Evolutionary conservation across 2,888 invertebrate species (phyloP).

Genomic region (Cloeon dipterum): DNA sequence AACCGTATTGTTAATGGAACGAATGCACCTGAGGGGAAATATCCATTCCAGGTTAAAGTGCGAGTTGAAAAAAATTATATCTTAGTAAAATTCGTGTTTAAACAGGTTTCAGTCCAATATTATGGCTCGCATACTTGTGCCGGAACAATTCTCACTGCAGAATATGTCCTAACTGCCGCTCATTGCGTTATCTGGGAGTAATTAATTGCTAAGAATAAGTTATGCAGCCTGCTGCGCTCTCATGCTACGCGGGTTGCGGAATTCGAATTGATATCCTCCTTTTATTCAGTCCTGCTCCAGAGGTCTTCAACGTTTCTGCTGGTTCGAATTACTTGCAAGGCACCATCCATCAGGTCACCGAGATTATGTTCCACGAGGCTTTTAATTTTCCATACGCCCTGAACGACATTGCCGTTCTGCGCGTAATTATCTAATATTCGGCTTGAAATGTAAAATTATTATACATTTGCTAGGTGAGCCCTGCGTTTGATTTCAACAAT

Average conservation of each 20-base stretch:
- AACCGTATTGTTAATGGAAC: neutral
- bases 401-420: constrained; percentile 3
- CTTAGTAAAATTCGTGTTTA: too few relatives aligned
- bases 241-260: too few relatives aligned
- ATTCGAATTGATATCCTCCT: too few relatives aligned
- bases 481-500: constrained; percentile 1
- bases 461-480: too few relatives aligned
- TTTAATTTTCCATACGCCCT: constrained; percentile 1
- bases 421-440: too few relatives aligned
- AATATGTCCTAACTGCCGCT: constrained; percentile 7
- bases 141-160: constrained; percentile 6
- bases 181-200: constrained; percentile 6
- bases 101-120: constrained; percentile 6
- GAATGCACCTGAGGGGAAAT: neutral
- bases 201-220: too few relatives aligned
- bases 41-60: neutral
- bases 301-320: neutral
- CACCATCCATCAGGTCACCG: neutral
- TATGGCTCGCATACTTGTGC: constrained; percentile 6
- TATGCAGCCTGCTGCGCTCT: too few relatives aligned
- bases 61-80: too few relatives aligned
- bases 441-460: too few relatives aligned
- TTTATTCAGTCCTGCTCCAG: too few relatives aligned
- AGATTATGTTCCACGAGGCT: constrained; percentile 1
- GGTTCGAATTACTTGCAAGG: constrained; percentile 3